A percentile compares a stretch with the other conserved stretches of the same genome.
Conservation (phyloP, 1,140 invertebrate genomes). For the Sycobia sp. region DNA sequence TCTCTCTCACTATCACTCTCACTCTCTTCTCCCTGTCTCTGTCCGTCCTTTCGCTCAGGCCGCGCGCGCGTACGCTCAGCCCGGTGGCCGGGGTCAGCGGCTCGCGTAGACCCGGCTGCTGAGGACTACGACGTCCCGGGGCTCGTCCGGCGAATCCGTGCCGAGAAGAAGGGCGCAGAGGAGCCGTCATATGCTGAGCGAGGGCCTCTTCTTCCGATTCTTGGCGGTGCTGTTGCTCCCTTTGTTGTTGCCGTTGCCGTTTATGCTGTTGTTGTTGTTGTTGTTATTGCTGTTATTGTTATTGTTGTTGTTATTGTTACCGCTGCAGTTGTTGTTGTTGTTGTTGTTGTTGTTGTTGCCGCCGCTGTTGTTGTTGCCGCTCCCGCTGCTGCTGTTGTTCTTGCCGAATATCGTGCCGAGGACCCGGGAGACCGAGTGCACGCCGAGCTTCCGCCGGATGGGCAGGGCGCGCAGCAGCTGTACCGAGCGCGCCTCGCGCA, state of each 20-base stretch:
- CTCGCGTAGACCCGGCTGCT: conserved; percentile 52
- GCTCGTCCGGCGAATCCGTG: conserved; percentile 46
- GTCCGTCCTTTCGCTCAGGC: too few species aligned
- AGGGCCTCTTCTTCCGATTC: conserved; percentile 76
- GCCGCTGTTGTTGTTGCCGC: conserved; percentile 1
- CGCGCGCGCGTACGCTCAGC: background rate
- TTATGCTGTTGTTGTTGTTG: conserved; percentile 71
- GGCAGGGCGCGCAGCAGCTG: conserved; percentile 75
- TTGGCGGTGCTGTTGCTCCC: conserved; percentile 46
- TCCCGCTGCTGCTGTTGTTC: conserved; percentile 64
- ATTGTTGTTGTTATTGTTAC: conserved; percentile 12
- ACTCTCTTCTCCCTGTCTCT: too few species aligned
- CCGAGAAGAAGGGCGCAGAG: conserved; percentile 55
- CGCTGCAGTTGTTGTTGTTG: conserved; percentile 10
- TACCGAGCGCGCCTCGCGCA: conserved; percentile 73
- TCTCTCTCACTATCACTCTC: background rate
- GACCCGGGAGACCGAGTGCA: conserved; percentile 79
- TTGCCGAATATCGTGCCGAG: conserved; percentile 80
- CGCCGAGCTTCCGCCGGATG: conserved; percentile 73
- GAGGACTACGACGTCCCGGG: conserved; percentile 51
- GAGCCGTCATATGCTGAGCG: conserved; percentile 70
- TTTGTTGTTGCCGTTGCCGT: background rate
- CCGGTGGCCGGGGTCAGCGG: conserved; percentile 40
- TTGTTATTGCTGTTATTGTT: conserved; percentile 5
- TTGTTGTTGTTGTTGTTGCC: background rate